These are phyloP conservation scores for Serilophus lunatus DNA, from an alignment of 2,113 vertebrate species.

Conservation along the genomic window DNA sequence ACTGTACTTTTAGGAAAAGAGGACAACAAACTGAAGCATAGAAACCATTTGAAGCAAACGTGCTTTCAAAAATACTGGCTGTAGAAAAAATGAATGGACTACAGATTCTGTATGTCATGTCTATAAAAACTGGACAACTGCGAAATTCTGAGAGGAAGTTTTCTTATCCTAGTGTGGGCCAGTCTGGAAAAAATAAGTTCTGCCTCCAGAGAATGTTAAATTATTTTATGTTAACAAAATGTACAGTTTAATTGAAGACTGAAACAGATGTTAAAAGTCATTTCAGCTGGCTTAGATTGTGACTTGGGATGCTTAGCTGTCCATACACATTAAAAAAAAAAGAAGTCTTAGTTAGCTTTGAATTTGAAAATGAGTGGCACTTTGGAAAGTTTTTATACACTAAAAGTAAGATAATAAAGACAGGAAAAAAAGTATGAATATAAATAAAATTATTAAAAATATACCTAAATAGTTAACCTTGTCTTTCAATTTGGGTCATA, in stretches of 20 bases:
- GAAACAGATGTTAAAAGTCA: background rate
- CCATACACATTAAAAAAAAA: background rate
- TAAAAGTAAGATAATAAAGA: background rate
- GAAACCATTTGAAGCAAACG: background rate
- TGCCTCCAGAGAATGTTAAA: background rate
- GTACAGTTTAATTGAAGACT: background rate
- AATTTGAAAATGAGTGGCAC: background rate
- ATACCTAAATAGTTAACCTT: background rate
- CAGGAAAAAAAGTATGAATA: background rate
- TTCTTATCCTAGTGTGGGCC: background rate
- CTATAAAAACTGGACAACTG: background rate
- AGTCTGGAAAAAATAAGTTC: background rate
- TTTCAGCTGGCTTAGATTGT: background rate
- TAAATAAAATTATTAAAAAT: background rate
- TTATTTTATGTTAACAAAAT: background rate
- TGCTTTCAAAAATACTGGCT: background rate
- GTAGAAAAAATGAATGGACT: background rate
- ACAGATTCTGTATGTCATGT: background rate
- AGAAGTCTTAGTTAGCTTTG: background rate
- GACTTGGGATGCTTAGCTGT: background rate
- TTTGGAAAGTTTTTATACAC: background rate
- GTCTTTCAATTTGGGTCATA: background rate
- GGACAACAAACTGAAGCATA: background rate
- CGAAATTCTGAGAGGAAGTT: background rate
- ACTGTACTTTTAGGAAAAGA: constrained; percentile 28